phyloP scores from a whole-genome alignment of 1,140 invertebrate species.

The Alviniconcha marisindica region DNA sequence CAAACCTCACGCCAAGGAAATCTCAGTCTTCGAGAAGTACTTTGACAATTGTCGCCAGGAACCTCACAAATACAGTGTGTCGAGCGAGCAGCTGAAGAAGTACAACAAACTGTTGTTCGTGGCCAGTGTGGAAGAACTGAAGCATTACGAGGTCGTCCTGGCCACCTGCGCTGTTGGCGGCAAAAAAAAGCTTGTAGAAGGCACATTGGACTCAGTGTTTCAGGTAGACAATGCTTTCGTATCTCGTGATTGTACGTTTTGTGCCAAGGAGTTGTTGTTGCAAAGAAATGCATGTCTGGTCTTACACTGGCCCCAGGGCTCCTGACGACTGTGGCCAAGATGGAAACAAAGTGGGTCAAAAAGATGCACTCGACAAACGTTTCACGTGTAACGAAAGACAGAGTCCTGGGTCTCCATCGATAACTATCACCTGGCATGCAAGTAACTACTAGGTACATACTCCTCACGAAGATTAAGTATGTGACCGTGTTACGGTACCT shows the following conservation, averaged over 20 bases:
- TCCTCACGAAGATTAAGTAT: too few species aligned
- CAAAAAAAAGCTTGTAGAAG: constrained; percentile 42
- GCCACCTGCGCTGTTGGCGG: constrained; percentile 57
- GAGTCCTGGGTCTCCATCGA: too few species aligned
- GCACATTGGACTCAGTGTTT: constrained; percentile 23
- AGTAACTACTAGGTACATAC: too few species aligned
- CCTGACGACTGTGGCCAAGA: too few species aligned
- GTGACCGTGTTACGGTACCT: too few species aligned
- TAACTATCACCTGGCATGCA: too few species aligned
- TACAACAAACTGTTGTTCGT: constrained; percentile 50
- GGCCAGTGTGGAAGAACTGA: constrained; percentile 50
- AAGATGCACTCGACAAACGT: too few species aligned
- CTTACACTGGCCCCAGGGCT: too few species aligned
- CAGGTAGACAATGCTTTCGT: not conserved
- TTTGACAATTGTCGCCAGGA: constrained; percentile 33
- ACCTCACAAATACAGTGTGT: constrained; percentile 24
- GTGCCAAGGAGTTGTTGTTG: too few species aligned
- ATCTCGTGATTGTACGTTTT: not conserved
- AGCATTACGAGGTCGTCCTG: constrained; percentile 55
- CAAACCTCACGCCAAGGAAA: constrained; percentile 58
- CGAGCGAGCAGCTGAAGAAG: constrained; percentile 34
- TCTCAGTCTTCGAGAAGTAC: constrained; percentile 49
- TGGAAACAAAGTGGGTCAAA: too few species aligned
- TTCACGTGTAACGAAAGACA: too few species aligned
- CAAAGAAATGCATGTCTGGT: too few species aligned